phyloP scores from a whole-genome alignment of 2,113 vertebrate genomes.

The Turdus rufiventris region DNA sequence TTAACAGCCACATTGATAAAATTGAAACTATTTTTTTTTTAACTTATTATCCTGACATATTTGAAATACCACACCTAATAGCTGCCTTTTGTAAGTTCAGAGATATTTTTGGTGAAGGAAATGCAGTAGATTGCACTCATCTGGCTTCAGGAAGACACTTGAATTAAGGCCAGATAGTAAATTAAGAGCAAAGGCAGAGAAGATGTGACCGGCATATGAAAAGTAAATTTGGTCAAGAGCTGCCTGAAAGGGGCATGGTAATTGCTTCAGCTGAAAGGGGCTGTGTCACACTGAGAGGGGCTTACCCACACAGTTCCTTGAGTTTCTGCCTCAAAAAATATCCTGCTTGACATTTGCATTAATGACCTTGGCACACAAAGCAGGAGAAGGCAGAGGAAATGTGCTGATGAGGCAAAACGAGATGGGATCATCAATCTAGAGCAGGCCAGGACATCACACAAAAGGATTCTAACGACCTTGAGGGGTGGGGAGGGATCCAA shows the following conservation, averaged over 20 bases:
- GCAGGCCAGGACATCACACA: not conserved
- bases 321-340: slow-evolving; percentile 16
- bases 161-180: slow-evolving; percentile 9
- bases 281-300: not conserved
- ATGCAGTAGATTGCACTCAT: not conserved
- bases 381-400: not conserved
- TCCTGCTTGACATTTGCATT: slow-evolving; percentile 12
- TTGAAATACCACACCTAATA: not conserved
- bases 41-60: not conserved
- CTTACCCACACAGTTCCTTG: not conserved
- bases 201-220: not conserved
- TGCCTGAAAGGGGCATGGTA: not conserved
- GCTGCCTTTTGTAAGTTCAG: not conserved
- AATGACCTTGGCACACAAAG: slow-evolving; percentile 24
- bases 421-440: not conserved
- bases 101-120: not conserved
- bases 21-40: not conserved
- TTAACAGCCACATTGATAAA: not conserved
- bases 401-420: not conserved
- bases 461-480: not conserved
- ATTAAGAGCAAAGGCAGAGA: not conserved
- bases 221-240: not conserved
- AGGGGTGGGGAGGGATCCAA: not conserved
- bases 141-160: not conserved
- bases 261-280: not conserved